These are phyloP conservation scores for Mesocentrotus franciscanus DNA, from an alignment of 53 echinoderm and acorn worm genomes.

Conservation along the genomic window DNA sequence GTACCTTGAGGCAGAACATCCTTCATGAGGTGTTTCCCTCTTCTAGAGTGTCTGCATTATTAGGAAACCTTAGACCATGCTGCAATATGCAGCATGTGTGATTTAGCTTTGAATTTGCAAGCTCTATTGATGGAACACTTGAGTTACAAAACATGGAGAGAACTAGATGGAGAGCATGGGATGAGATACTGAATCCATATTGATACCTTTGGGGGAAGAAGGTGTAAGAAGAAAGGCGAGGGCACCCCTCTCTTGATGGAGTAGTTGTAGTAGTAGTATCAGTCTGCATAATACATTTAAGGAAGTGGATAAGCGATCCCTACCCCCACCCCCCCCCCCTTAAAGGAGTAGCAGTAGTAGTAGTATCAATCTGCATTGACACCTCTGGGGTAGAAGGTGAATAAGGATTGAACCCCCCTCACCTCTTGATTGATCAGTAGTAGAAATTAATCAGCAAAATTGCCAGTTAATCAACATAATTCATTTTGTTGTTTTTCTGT, in stretches of 20 bases:
- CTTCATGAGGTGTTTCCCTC: neutral
- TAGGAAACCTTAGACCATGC: slow-evolving; percentile 13
- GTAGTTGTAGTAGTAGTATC: too few relatives aligned
- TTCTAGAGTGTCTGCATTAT: slow-evolving; percentile 30
- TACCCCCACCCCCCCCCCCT: too few relatives aligned
- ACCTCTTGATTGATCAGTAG: too few relatives aligned
- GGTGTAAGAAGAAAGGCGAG: neutral
- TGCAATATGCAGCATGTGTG: neutral
- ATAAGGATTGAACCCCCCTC: too few relatives aligned
- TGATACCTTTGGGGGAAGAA: neutral
- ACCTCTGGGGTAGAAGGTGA: neutral
- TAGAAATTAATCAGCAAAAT: too few relatives aligned
- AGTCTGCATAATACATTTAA: too few relatives aligned
- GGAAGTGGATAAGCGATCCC: too few relatives aligned
- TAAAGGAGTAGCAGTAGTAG: neutral
- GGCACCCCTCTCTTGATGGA: too few relatives aligned
- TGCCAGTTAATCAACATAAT: too few relatives aligned
- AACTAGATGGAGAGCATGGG: neutral
- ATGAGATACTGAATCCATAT: neutral
- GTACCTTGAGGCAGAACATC: neutral
- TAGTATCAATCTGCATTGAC: neutral
- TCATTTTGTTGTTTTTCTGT: too few relatives aligned
- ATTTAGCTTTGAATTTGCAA: slow-evolving; percentile 1
- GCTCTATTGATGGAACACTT: slow-evolving; percentile 13
- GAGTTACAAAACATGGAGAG: slow-evolving; percentile 1